A percentile compares a stretch with the other conserved stretches of the same genome.
Conservation (phyloP, 1,140 invertebrate genomes). For the Physella acuta region DNA sequence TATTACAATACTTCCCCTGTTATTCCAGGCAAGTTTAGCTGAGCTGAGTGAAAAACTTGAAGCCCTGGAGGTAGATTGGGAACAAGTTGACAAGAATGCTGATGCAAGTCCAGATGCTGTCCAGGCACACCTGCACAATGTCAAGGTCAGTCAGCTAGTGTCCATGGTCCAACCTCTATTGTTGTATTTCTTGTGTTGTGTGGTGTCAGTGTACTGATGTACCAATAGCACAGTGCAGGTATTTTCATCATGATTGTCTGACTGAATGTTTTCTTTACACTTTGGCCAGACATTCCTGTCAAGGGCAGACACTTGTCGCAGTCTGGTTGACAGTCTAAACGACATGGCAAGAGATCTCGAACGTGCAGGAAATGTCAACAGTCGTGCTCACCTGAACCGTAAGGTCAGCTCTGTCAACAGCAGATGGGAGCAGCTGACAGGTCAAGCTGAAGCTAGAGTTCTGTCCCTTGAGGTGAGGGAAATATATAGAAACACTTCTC, state of each 20-base stretch:
- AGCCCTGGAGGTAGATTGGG: constrained; percentile 25
- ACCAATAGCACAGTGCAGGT: too few species aligned
- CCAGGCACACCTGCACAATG: constrained; percentile 17
- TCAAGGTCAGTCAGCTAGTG: constrained; percentile 25
- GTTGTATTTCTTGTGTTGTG: too few species aligned
- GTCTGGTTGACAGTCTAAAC: constrained; percentile 68
- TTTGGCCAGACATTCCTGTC: constrained; percentile 36
- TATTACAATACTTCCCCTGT: too few species aligned
- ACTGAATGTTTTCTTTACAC: too few species aligned
- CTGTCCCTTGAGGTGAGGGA: constrained; percentile 24
- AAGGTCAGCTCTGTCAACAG: constrained; percentile 66
- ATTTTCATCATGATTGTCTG: too few species aligned
- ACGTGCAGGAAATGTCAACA: constrained; percentile 67
- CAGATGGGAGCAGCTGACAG: constrained; percentile 37
- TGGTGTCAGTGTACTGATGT: too few species aligned
- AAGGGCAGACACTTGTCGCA: constrained; percentile 33
- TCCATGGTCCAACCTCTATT: too few species aligned
- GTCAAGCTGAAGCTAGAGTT: constrained; percentile 34
- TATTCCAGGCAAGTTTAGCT: constrained; percentile 2
- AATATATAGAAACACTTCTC: too few species aligned
- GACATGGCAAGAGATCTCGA: constrained; percentile 70
- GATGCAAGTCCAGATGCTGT: constrained; percentile 17
- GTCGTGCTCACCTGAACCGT: constrained; percentile 66
- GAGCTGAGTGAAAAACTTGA: constrained; percentile 38
- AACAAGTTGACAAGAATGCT: constrained; percentile 17